phyloP scores from a whole-genome alignment of 2,113 vertebrate species.

The Axis porcinus region DNA sequence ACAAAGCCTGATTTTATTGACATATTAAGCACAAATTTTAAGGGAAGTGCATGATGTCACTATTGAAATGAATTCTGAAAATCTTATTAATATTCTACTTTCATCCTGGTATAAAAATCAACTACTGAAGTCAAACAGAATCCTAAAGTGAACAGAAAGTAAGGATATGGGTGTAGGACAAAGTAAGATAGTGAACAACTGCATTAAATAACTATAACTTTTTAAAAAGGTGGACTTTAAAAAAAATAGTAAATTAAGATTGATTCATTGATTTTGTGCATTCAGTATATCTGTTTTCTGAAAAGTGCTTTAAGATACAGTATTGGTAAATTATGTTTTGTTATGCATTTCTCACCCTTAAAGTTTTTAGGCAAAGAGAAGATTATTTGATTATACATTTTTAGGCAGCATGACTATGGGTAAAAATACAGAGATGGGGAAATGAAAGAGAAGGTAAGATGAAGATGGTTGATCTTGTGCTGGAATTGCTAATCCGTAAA shows the following conservation, averaged over 20 bases:
- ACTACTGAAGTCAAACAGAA: neutral
- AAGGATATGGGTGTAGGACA: neutral
- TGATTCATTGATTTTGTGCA: neutral
- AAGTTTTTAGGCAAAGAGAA: neutral
- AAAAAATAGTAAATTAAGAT: neutral
- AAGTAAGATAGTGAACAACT: neutral
- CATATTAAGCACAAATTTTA: neutral
- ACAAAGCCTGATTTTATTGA: neutral
- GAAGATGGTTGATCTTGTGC: neutral
- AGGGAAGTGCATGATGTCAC: neutral
- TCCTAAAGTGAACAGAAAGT: neutral
- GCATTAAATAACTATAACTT: neutral
- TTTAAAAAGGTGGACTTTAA: neutral
- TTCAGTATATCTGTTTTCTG: neutral
- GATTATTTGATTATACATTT: slow-evolving; percentile 18
- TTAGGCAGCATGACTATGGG: neutral
- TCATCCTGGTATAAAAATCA: neutral
- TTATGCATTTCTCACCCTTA: neutral
- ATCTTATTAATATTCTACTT: neutral
- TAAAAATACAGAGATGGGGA: neutral
- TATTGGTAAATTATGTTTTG: neutral
- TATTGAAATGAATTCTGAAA: slow-evolving; percentile 13
- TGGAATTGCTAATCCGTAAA: neutral
- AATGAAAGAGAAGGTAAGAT: neutral
- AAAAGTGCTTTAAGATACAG: neutral